Evolutionary conservation across 2,797 vertebrate genomes (phyloP).

Genomic region (Tiaroga cobitis): DNA sequence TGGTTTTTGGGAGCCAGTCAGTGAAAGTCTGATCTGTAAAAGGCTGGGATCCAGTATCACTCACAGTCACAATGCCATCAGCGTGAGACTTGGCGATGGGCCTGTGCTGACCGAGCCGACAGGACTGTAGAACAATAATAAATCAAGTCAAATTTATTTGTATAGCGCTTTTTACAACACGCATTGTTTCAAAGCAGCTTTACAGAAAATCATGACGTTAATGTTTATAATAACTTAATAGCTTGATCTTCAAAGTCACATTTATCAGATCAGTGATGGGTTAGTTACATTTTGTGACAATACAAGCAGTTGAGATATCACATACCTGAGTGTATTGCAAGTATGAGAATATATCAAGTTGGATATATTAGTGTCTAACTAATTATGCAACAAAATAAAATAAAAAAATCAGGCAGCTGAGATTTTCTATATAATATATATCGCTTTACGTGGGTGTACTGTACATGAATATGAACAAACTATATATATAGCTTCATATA

Average conservation of each 20-base stretch:
- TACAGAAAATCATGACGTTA: neutral
- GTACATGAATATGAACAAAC: too few species aligned
- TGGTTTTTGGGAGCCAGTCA: constrained; percentile 93
- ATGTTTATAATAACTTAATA: neutral
- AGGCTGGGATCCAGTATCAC: constrained; percentile 86
- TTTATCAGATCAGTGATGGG: neutral
- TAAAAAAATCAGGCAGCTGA: neutral
- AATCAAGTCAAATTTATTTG: neutral
- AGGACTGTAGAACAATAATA: constrained; percentile 78
- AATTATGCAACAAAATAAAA: too few species aligned
- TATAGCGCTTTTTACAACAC: neutral
- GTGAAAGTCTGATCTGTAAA: constrained; percentile 90
- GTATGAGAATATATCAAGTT: neutral
- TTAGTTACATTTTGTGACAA: neutral
- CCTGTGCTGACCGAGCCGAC: constrained; percentile 96
- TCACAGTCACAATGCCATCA: constrained; percentile 94
- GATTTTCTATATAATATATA: neutral
- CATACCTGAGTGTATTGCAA: too few species aligned
- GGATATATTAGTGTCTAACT: too few species aligned
- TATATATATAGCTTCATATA: too few species aligned
- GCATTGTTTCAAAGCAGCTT: neutral
- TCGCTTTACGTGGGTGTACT: too few species aligned
- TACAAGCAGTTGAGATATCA: neutral
- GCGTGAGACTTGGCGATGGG: constrained; percentile 94
- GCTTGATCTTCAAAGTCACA: neutral